Conservation (phyloP, 1,140 invertebrate genomes). For the Rhizoglyphus robini region DNA sequence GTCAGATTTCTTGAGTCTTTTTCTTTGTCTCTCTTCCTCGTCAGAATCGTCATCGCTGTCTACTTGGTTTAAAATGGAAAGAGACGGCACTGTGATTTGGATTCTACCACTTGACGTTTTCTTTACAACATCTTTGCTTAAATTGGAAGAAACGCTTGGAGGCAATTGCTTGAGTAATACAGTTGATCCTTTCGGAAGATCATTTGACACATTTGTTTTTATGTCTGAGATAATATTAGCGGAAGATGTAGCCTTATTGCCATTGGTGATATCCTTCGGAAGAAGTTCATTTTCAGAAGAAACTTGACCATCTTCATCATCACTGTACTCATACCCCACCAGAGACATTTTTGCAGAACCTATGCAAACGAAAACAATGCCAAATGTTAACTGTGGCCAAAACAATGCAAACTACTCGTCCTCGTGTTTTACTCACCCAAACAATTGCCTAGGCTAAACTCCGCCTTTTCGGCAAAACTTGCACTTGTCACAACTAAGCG, state of each 20-base stretch:
- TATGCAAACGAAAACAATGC: no score
- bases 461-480: no score
- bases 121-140: background rate
- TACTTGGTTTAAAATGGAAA: background rate
- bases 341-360: slow-evolving; percentile 19
- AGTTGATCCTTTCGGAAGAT: background rate
- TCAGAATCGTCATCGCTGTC: background rate
- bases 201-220: background rate
- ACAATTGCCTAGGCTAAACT: no score
- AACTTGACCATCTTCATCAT: slow-evolving; percentile 12
- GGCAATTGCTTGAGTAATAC: no score
- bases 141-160: no score
- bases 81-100: slow-evolving; percentile 10
- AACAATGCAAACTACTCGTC: no score
- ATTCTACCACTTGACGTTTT: background rate
- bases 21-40: slow-evolving; percentile 13
- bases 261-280: no score
- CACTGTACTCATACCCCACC: slow-evolving; percentile 17
- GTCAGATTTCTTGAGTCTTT: background rate
- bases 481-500: no score
- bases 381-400: no score
- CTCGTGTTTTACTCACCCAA: no score
- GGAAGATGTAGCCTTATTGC: no score
- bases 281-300: background rate
- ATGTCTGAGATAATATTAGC: background rate